phyloP scores from a whole-genome alignment of 2,113 vertebrate species.

The Syngnathus typhle region DNA sequence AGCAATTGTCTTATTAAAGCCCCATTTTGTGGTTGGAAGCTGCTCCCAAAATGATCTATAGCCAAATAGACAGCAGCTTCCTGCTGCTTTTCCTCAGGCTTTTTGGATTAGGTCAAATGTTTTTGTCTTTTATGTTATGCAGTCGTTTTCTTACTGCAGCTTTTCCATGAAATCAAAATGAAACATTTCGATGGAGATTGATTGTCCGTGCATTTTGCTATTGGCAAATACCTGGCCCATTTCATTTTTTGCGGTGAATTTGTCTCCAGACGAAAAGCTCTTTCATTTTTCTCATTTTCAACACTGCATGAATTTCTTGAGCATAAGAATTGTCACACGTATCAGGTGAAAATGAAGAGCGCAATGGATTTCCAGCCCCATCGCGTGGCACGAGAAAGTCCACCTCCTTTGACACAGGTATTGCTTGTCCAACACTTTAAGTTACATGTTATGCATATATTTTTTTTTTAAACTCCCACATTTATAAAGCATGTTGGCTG shows the following conservation, averaged over 20 bases:
- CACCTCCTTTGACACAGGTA: conserved; percentile 73
- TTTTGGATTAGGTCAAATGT: not conserved
- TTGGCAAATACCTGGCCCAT: not conserved
- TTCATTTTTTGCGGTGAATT: no score
- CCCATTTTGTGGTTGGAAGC: no score
- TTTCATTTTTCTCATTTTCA: not conserved
- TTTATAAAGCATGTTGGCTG: conserved; percentile 13
- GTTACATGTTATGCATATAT: conserved; percentile 6
- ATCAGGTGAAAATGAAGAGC: conserved; percentile 55
- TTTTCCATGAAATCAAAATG: not conserved
- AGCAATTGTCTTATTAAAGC: no score
- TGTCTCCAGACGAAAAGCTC: not conserved
- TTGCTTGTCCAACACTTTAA: not conserved
- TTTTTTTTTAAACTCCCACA: conserved; percentile 17
- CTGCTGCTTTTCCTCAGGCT: no score
- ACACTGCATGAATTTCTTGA: conserved; percentile 4
- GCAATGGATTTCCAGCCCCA: conserved; percentile 48
- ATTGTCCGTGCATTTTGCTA: not conserved
- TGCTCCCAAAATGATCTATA: not conserved
- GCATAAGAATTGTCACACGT: conserved; percentile 13
- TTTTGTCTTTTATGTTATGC: not conserved
- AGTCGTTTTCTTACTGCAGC: no score
- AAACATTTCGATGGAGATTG: not conserved
- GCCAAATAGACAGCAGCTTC: not conserved
- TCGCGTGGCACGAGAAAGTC: conserved; percentile 67